Evolutionary conservation across 2,888 invertebrate genomes (phyloP), one percentile per base, ranked within the genome.

Genomic region (Fragum sueziense): DNA sequence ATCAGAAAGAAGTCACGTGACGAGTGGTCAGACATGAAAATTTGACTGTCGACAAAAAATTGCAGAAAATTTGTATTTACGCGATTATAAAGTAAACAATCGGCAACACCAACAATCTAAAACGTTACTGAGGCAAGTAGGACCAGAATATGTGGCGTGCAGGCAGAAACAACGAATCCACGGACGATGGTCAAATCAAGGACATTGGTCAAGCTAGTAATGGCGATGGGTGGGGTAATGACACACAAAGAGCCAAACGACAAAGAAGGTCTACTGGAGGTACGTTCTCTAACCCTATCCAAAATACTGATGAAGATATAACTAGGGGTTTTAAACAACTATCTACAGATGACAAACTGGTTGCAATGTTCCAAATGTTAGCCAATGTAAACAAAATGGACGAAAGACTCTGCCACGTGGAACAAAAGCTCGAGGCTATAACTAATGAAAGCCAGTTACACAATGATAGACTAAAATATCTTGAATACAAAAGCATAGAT

Each of bases 401-500:
- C n/a, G 17, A 11, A 31, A 20, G 70, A 17, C 4, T 70, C 25
- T 0, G 31, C 3, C 17, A 33, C 6, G 57, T 57, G 20, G 70
- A 70, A 33, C 14, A 22, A 29, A 29, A 31, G 3, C 4, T 70
- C 1, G 17, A 31, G 1, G 9, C 14, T 7, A 33, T 70, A 4
- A 20, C 4, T 9, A 22, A 51, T 2, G 70, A 70, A 54, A 54
- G 27, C 7, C 1, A 2, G 1, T 17, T 6, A 31, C 31, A n/a
- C 2, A 70, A 70, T 6, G 3, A 1, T 20, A 20, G 57, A 34
- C 7, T 52, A 7, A 69, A 69, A 31, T 17, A 4, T 2, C n/a
- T 69, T 6, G 69, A 69, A 52, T 69, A 69, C n/a, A 47, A 31
- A 31, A 69, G 69, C 22, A 69, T 69, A 29, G 69, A 69, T 41